These are phyloP conservation scores for Lithophane ornitopus DNA, from an alignment of 2,888 invertebrate species.

Conservation along the genomic window DNA sequence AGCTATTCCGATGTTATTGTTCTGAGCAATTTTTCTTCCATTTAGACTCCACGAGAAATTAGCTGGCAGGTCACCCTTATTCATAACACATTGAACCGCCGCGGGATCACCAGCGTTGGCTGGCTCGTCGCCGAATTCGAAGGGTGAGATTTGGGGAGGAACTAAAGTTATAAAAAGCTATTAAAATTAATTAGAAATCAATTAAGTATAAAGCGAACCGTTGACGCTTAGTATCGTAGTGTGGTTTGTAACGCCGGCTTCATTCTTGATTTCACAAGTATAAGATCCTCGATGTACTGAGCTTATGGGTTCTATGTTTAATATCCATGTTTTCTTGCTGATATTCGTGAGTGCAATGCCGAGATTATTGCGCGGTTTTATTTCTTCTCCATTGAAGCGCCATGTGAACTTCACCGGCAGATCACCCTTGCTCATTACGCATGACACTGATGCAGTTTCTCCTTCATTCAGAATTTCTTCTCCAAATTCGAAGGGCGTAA, in stretches of 20 bases:
- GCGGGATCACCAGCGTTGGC: constrained; percentile 94
- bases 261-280: constrained; percentile 92
- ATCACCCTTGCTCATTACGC: constrained; percentile 95
- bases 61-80: constrained; percentile 95
- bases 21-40: constrained; percentile 88
- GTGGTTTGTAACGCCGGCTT: constrained; percentile 91
- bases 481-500: constrained; percentile 94
- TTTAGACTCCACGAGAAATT: constrained; percentile 93
- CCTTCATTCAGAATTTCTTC: constrained; percentile 93
- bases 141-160: constrained; percentile 92
- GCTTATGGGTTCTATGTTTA: constrained; percentile 92
- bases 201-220: constrained; percentile 85
- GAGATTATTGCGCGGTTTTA: constrained; percentile 87
- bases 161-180: constrained; percentile 85
- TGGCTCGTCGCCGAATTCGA: constrained; percentile 92
- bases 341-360: constrained; percentile 91
- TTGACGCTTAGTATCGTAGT: constrained; percentile 91
- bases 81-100: constrained; percentile 93
- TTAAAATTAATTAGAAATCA: constrained; percentile 66
- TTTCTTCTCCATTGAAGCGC: constrained; percentile 91
- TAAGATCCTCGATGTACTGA: constrained; percentile 92
- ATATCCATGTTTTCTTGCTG: constrained; percentile 92
- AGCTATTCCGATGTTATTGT: constrained; percentile 90
- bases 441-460: constrained; percentile 93
- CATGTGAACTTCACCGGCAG: constrained; percentile 94